These are phyloP conservation scores for Eremobia ochroleuca DNA, from an alignment of 2,888 invertebrate species.

Conservation along the genomic window DNA sequence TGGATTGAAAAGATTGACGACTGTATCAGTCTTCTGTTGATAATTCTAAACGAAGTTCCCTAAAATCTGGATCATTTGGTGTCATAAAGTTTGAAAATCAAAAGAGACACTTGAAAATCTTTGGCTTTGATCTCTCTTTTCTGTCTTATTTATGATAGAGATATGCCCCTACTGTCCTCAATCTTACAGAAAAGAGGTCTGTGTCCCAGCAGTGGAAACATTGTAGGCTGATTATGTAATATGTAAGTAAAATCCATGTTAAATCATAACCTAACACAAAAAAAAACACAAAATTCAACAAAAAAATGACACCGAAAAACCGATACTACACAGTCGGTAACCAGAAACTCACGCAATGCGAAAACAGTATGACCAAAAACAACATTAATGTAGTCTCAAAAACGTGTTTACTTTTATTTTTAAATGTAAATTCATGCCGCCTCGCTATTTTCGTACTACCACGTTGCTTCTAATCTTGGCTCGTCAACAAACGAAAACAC, in stretches of 20 bases:
- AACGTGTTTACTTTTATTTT: slow-evolving; percentile 69
- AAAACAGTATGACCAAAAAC: slow-evolving; percentile 27
- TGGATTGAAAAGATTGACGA: not conserved
- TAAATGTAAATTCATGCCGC: slow-evolving; percentile 68
- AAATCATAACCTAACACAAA: not conserved
- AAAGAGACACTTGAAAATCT: not conserved
- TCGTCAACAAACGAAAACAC: slow-evolving; percentile 66
- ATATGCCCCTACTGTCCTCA: not conserved
- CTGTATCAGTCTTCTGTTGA: not conserved
- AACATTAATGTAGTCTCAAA: slow-evolving; percentile 46
- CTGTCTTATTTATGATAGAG: not conserved
- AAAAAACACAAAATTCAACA: not conserved
- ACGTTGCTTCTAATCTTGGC: slow-evolving; percentile 71
- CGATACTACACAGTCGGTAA: not conserved
- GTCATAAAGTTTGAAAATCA: not conserved
- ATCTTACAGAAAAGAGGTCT: not conserved
- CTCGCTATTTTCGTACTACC: slow-evolving; percentile 69
- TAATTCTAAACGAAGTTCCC: not conserved
- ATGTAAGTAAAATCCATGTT: not conserved
- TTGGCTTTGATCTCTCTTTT: not conserved
- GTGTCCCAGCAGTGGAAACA: not conserved
- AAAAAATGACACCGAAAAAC: not conserved
- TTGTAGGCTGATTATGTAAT: not conserved
- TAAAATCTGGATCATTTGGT: not conserved
- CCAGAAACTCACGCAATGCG: slow-evolving; percentile 14